phyloP scores from a whole-genome alignment of 2,888 invertebrate genomes.

The Eugnorisma glareosa region DNA sequence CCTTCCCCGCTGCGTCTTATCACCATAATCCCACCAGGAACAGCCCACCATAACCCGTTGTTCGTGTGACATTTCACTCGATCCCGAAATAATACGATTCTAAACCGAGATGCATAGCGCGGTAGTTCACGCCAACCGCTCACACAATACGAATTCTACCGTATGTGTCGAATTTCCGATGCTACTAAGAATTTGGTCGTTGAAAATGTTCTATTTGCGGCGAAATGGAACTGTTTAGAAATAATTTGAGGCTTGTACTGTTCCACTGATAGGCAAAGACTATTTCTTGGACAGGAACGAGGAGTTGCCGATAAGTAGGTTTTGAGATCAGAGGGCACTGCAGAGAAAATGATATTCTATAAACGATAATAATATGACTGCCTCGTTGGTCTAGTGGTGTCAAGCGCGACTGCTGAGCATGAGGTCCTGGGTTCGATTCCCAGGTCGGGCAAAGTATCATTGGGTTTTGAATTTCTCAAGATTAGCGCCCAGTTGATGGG shows the following conservation, averaged over 20 bases:
- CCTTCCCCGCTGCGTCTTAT: slow-evolving; percentile 6
- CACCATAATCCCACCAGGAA: slow-evolving; percentile 19
- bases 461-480: too few relatives aligned
- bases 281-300: background rate
- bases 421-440: too few relatives aligned
- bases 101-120: slow-evolving; percentile 55
- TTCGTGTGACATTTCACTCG: slow-evolving; percentile 65
- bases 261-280: background rate
- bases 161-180: slow-evolving; percentile 40
- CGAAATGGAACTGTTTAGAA: slow-evolving; percentile 2
- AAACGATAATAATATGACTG: too few relatives aligned
- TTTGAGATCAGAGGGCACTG: too few relatives aligned
- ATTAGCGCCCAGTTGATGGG: too few relatives aligned
- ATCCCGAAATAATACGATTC: slow-evolving; percentile 69
- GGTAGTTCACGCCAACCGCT: slow-evolving; percentile 34
- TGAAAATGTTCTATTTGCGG: slow-evolving; percentile 24
- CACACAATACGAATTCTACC: slow-evolving; percentile 45
- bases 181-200: slow-evolving; percentile 28
- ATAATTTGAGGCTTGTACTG: background rate
- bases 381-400: too few relatives aligned
- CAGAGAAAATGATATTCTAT: too few relatives aligned
- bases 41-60: slow-evolving; percentile 41
- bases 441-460: too few relatives aligned
- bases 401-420: too few relatives aligned
- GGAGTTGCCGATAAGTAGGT: too few relatives aligned